Conservation (phyloP, 2,797 vertebrate genomes). For the Myripristis jacobus region DNA sequence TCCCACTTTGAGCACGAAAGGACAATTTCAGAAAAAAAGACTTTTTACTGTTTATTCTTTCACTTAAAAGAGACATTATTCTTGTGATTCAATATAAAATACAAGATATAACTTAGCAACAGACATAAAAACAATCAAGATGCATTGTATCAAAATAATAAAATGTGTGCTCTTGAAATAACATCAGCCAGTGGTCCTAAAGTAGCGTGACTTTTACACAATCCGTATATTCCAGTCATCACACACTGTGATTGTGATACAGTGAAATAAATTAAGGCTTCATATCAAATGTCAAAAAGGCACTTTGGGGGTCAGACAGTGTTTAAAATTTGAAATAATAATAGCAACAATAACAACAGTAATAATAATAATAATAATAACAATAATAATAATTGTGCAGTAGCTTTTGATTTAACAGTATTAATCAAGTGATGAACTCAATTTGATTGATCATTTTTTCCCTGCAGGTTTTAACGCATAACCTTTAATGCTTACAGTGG, state of each 20-base stretch:
- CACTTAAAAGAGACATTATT: conserved; percentile 22
- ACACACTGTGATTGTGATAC: conserved; percentile 35
- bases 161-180: conserved; percentile 59
- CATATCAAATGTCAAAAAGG: conserved; percentile 30
- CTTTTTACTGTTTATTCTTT: conserved; percentile 32
- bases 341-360: no score
- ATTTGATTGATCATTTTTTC: conserved; percentile 5
- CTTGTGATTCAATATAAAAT: conserved; percentile 57
- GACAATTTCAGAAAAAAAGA: background rate
- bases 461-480: conserved; percentile 1
- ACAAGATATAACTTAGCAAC: conserved; percentile 36
- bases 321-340: no score
- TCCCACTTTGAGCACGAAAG: background rate
- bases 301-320: conserved; percentile 47
- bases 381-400: background rate
- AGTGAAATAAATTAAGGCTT: conserved; percentile 44
- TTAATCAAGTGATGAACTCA: background rate
- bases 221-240: conserved; percentile 64
- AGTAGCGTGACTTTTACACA: conserved; percentile 40
- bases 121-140: background rate
- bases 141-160: conserved; percentile 28
- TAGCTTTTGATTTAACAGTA: background rate
- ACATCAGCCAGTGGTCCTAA: conserved; percentile 29
- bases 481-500: conserved; percentile 1
- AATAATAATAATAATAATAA: no score